Conservation (phyloP, 2,113 vertebrate genomes). For the Platycercus adscitus region DNA sequence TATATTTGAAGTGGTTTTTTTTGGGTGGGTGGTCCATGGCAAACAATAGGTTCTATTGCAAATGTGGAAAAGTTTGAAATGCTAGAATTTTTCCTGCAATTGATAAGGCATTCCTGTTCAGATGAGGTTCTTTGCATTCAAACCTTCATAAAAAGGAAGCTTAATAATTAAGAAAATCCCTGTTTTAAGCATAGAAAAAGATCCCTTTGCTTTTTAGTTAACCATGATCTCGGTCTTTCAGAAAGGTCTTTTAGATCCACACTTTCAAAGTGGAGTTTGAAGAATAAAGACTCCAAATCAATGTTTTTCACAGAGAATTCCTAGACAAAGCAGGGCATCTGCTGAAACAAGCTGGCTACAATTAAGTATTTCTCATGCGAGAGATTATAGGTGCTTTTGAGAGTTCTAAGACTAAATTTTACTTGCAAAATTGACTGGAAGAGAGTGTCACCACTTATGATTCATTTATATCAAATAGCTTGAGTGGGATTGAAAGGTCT, state of each 20-base stretch:
- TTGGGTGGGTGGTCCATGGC: background rate
- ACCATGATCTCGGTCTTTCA: background rate
- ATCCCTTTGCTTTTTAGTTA: background rate
- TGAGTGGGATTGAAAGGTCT: constrained; percentile 3
- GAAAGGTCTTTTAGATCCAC: background rate
- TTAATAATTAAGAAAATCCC: background rate
- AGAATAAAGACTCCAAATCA: background rate
- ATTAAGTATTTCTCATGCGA: background rate
- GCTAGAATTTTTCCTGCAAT: background rate
- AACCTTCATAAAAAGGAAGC: background rate
- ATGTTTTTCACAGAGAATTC: background rate
- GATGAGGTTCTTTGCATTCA: background rate
- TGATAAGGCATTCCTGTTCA: background rate
- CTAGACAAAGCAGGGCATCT: background rate
- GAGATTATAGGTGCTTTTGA: background rate
- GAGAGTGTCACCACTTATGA: background rate
- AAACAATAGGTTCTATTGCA: background rate
- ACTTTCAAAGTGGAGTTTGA: background rate
- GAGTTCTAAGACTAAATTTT: constrained; percentile 12
- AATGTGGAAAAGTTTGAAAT: background rate
- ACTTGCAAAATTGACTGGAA: background rate
- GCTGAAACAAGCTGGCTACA: background rate
- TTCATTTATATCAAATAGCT: constrained; percentile 8
- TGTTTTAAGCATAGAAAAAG: background rate
- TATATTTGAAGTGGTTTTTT: background rate